Evolutionary conservation across 1,140 invertebrate species (phyloP), one percentile per base, ranked within the genome.

Genomic region (Drosophila lowei): DNA sequence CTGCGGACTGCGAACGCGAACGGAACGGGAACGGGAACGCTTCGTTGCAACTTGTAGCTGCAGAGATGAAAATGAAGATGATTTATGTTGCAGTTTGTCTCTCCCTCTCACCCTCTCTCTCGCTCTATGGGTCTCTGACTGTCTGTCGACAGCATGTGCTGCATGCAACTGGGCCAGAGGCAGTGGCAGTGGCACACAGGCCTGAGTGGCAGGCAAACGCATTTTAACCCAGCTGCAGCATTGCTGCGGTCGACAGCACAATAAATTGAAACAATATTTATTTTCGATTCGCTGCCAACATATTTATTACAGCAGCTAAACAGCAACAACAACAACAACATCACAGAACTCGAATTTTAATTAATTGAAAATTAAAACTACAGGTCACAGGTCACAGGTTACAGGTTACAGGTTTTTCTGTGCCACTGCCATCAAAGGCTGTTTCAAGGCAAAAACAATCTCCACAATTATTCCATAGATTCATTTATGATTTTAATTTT

Each of bases 201-300:
- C 18, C 9, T 1, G 8, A 3, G 34, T 5, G 34, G 34, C 34
- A 13, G 34, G 34, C 34, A 18, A 43, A 41, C 16, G 56, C 54
- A 71, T 70, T 79, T 76, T 76, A 76, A 76, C 78, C 56, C 48
- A 47, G 54, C 34, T 38, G 16, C 68, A 72, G 11, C 34, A 13
- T 38, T 13, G 62, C 67, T 63, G 66, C 23, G 49, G 28, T 54
- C 38, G 38, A 18, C 16, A 34, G 30, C 61, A 60, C 59, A 67
- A 78, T 64, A 84, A 84, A 84, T 85, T 85, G 65, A 79, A 72
- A 79, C 77, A 79, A 73, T 73, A 75, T 71, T 79, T 71, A 79
- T 84, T 84, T 83, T 60, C 42, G 61, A 72, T 60, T 70, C 76
- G 80, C 76, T 48, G 80, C 57, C 80, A 79, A 83, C 80, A 79